phyloP scores from a whole-genome alignment of 2,113 vertebrate species.

The Peromyscus maniculatus region DNA sequence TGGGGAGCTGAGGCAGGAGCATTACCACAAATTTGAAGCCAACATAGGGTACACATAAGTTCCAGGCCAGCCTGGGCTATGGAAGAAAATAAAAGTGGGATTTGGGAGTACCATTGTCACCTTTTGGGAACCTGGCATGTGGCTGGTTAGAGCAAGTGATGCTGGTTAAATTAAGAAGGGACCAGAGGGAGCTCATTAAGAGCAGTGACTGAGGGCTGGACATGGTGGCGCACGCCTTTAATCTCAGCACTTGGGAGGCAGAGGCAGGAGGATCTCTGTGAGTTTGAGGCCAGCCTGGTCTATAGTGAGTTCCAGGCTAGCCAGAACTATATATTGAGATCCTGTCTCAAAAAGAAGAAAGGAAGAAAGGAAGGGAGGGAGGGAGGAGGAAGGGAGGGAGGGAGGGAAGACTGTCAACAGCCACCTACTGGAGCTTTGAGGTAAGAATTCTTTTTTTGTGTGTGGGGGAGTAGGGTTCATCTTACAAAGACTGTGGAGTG shows the following conservation, averaged over 20 bases:
- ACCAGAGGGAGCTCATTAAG: background rate
- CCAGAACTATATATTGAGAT: background rate
- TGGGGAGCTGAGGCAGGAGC: background rate
- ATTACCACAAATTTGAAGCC: background rate
- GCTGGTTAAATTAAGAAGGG: background rate
- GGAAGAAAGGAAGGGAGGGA: background rate
- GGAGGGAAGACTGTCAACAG: background rate
- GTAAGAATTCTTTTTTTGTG: background rate
- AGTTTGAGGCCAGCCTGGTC: background rate
- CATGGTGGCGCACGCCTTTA: background rate
- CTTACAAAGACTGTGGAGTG: background rate
- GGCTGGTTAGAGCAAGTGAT: background rate
- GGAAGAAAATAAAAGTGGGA: background rate
- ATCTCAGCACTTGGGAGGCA: background rate
- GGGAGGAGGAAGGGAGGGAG: rapidly evolving
- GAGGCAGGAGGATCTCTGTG: background rate
- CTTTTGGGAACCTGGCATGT: background rate
- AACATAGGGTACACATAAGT: background rate
- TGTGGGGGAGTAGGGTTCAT: background rate
- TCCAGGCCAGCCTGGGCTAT: background rate
- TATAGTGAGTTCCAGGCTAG: background rate
- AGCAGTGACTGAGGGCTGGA: background rate
- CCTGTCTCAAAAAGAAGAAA: background rate
- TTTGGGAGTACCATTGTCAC: background rate
- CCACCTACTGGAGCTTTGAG: background rate